Evolutionary conservation across 1,140 invertebrate genomes (phyloP), one percentile per base, ranked within the genome.

Genomic region (Steinernema feltiae): DNA sequence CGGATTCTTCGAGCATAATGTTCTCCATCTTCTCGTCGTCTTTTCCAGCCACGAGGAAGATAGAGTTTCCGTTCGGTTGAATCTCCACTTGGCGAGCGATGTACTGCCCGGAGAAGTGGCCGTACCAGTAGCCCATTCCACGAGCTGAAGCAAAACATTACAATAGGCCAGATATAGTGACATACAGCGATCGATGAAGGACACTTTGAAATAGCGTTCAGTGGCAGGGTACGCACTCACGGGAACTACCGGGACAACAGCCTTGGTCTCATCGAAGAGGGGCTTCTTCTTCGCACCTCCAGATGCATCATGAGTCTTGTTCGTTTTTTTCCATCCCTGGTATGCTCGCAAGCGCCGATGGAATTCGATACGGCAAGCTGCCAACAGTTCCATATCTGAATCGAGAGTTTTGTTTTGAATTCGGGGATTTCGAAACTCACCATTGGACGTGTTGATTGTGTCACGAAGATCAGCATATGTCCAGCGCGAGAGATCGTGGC

Each of bases 1-100:
- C 94, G 7, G 95, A 98, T 88, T 97, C 94, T 77, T 96, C 94
- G 35, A 98, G 88, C 83, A 92, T 94, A 76, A 98, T 87, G 87
- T 98, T 95, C 87, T 95, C 98, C 95, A 98, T 98, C 87, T 97
- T 92, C 92, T 97, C 94, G 87, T 98, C 95, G 88, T 98, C 94
- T 69, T 92, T 87, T 93, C 94, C 95, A 18, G 35, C 35, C 35
- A 7, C 18, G 7, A 41, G 7, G 35, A 7, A 18, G 35, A 41
- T 41, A 7, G 76, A 94, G 92, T 7, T 7, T 41, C 35, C 95
- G 82, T 95, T 93, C 1, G 93, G 93, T 88, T 95, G 93, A 72
- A 98, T 88, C 88, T 97, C 95, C 93, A 98, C 96, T 89, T 98
- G 95, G 21, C 95, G 88, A 1, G 93, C 93, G 70, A 98, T 95